phyloP scores from a whole-genome alignment of 2,888 invertebrate genomes.

The Himalopsyche anomala region DNA sequence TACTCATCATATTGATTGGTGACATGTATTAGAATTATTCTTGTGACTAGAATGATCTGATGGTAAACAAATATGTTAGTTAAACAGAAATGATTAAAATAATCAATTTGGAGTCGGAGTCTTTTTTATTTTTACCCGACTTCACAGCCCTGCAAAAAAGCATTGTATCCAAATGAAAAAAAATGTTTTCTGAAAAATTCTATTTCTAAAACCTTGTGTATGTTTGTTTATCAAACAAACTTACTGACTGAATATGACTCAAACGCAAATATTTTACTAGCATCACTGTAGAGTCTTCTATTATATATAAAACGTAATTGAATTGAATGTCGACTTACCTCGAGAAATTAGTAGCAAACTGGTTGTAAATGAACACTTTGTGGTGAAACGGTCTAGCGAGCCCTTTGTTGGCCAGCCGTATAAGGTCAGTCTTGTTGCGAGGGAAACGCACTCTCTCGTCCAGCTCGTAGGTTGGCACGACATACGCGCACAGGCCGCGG shows the following conservation, averaged over 20 bases:
- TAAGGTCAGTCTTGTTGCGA: constrained; percentile 85
- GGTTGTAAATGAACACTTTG: constrained; percentile 94
- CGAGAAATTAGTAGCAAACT: constrained; percentile 93
- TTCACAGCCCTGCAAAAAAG: too few relatives aligned
- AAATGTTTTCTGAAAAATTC: too few relatives aligned
- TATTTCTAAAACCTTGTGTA: not conserved
- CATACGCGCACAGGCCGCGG: constrained; percentile 86
- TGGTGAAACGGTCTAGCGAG: constrained; percentile 93
- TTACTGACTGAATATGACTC: not conserved
- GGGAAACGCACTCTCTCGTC: constrained; percentile 88
- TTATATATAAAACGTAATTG: not conserved
- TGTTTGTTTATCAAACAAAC: not conserved
- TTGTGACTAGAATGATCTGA: too few relatives aligned
- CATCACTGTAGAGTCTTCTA: not conserved
- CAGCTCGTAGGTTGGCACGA: constrained; percentile 93
- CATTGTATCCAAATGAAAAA: too few relatives aligned
- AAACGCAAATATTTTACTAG: not conserved
- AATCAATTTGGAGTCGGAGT: too few relatives aligned
- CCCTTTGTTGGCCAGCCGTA: constrained; percentile 86
- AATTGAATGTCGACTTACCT: constrained; percentile 76
- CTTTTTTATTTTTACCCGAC: too few relatives aligned
- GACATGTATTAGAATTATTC: too few relatives aligned
- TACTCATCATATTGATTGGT: too few relatives aligned
- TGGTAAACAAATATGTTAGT: too few relatives aligned
- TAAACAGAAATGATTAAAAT: too few relatives aligned